These are phyloP conservation scores for Thaumatotibia leucotreta DNA, from an alignment of 1,140 invertebrate species.

Conservation along the genomic window DNA sequence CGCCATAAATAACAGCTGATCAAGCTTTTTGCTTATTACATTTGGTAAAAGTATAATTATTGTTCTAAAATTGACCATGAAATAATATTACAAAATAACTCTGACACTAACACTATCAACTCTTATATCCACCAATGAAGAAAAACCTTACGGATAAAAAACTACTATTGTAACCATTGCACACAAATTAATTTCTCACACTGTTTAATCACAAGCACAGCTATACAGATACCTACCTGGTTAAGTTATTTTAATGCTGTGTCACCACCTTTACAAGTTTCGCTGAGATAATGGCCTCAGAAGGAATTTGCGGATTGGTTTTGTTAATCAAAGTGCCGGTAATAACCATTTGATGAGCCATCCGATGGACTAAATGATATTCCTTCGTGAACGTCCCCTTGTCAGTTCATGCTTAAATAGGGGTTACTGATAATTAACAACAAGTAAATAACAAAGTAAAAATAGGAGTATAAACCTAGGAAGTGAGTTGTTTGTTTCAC, in stretches of 20 bases:
- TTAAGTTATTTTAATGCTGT: conserved; percentile 14
- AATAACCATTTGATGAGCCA: conserved; percentile 42
- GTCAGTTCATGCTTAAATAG: conserved; percentile 1
- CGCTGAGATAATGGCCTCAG: conserved; percentile 33
- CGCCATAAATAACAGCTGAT: no score
- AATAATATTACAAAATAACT: no score
- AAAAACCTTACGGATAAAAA: no score
- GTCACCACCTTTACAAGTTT: conserved; percentile 10
- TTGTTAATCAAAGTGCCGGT: conserved; percentile 34
- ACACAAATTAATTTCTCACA: background rate
- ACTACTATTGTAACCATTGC: background rate
- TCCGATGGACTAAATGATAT: conserved; percentile 23
- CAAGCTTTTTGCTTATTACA: no score
- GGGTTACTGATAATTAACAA: background rate
- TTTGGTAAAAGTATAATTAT: no score
- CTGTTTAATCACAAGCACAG: background rate
- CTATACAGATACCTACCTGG: conserved; percentile 17
- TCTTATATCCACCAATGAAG: no score
- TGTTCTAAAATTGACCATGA: no score
- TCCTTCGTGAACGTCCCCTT: conserved; percentile 20
- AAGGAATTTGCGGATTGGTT: conserved; percentile 33
- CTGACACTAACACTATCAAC: no score
- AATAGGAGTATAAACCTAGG: no score
- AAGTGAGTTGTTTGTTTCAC: no score
- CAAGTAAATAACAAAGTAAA: no score